A percentile compares a stretch with the other conserved stretches of the same genome.
Evolutionary conservation across 2,113 vertebrate genomes (phyloP).

Genomic region (Nerophis ophidion): DNA sequence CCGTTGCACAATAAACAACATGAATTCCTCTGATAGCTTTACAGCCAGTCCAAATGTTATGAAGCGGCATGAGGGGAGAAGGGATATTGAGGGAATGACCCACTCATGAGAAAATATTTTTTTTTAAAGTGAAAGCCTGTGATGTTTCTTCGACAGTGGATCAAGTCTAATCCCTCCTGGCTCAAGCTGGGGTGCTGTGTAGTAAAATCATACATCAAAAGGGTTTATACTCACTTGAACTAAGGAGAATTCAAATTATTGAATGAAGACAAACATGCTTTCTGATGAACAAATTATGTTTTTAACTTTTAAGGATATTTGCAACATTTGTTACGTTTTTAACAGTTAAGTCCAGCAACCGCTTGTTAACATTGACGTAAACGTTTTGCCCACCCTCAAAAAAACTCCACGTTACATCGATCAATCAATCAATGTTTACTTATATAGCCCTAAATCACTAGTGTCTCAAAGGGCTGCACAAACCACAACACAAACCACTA

Average conservation of each 20-base stretch:
- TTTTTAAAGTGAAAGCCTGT: constrained; percentile 14
- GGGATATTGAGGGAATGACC: constrained; percentile 5
- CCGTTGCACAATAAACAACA: constrained; percentile 63
- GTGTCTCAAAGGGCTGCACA: no score
- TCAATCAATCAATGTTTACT: no score
- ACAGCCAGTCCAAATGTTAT: constrained; percentile 54
- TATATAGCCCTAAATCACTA: no score
- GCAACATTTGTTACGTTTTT: no score
- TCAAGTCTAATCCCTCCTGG: constrained; percentile 43
- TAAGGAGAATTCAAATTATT: constrained; percentile 49
- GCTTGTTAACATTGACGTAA: no score
- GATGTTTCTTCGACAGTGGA: constrained; percentile 42
- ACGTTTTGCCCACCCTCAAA: no score
- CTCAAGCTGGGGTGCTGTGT: constrained; percentile 22
- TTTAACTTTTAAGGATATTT: background rate
- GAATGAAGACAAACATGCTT: constrained; percentile 25
- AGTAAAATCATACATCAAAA: constrained; percentile 37
- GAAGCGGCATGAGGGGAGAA: constrained; percentile 12
- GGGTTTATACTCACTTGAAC: constrained; percentile 44
- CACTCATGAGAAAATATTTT: constrained; percentile 32
- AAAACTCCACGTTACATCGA: no score
- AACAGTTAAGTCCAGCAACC: no score
- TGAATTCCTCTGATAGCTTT: constrained; percentile 54
- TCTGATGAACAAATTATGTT: constrained; percentile 30
- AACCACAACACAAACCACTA: no score